Conservation (phyloP, 2,888 invertebrate species). For the Heteropelma amictum region DNA sequence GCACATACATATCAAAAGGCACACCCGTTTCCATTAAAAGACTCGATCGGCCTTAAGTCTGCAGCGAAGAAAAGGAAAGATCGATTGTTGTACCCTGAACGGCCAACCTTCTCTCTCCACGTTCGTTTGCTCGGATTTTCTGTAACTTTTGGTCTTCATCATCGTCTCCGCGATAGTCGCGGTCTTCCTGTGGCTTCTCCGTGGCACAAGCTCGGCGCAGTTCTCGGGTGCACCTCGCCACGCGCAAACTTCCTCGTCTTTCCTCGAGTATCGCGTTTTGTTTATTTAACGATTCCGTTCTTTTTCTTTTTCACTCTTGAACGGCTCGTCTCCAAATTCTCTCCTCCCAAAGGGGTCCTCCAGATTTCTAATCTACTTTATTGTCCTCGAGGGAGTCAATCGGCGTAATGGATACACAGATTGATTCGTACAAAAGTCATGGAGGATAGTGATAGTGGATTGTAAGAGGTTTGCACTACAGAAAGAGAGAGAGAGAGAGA, state of each 20-base stretch:
- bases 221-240: constrained; percentile 50
- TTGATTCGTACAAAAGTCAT: background rate
- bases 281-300: too few species aligned
- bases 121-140: constrained; percentile 29
- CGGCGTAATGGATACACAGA: constrained; percentile 7
- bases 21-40: constrained; percentile 51
- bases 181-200: constrained; percentile 52
- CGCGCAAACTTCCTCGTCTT: constrained; percentile 21
- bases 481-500: background rate
- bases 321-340: background rate
- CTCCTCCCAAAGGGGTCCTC: background rate
- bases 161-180: constrained; percentile 9
- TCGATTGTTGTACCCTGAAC: constrained; percentile 21
- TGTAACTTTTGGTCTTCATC: constrained; percentile 30
- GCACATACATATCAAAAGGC: background rate
- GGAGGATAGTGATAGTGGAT: background rate
- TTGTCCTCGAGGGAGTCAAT: background rate
- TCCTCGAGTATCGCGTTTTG: constrained; percentile 2
- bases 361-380: background rate
- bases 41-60: constrained; percentile 38
- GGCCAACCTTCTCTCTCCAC: constrained; percentile 31
- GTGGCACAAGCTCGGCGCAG: constrained; percentile 45
- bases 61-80: constrained; percentile 29
- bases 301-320: too few species aligned
- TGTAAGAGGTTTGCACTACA: background rate